Base-by-base conservation (phyloP, 2,888 invertebrate species). In the Drosophila melanocephala region DNA sequence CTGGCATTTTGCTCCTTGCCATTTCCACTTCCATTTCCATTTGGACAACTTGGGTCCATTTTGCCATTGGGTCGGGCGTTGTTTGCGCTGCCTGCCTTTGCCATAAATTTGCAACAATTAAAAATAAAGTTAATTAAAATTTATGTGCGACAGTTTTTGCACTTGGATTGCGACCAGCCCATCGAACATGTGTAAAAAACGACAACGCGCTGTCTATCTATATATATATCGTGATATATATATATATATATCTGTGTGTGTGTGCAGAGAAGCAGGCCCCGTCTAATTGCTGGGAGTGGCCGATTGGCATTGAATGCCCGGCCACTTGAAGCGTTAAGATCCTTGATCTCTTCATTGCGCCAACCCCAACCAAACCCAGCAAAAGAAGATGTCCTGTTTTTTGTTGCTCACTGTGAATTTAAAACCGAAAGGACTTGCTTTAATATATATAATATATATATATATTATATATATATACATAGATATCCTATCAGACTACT, bases 71-170 rank as follows among this genome's bases (percentile, higher is more conserved):
- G 26, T 51, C 39, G 10, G 22, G 44, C 22, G 35, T n/a, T 81
- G 81, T 77, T 80, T 71, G 76, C 65, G 73, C 70, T 81, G 81
- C 74, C 69, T 83, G 79, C 91, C 91, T 77, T 67, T 75, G 79
- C 83, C 87, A 88, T 91, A 91, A 91, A 91, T 91, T 90, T 78
- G 85, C 83, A 79, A 87, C 90, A 91, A 91, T 91, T 91, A 91
- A 89, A 82, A 89, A 87, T 77, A 88, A 84, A 87, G 88, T 89
- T 91, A 91, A 91, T 91, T 91, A 84, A 91, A 91, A 91, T 91
- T 91, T 91, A 91, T 91, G 91, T 85, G 87, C 85, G 91, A 91
- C 92, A 91, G 79, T 85, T 91, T 72, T 85, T 89, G 84, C 81
- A 79, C 84, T 80, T 77, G 71, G 80, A 77, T 77, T 71, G 76